Evolutionary conservation across 1,140 invertebrate species (phyloP), one percentile per base, ranked within the genome.

Genomic region (Pseudomyrmex flavicornis): DNA sequence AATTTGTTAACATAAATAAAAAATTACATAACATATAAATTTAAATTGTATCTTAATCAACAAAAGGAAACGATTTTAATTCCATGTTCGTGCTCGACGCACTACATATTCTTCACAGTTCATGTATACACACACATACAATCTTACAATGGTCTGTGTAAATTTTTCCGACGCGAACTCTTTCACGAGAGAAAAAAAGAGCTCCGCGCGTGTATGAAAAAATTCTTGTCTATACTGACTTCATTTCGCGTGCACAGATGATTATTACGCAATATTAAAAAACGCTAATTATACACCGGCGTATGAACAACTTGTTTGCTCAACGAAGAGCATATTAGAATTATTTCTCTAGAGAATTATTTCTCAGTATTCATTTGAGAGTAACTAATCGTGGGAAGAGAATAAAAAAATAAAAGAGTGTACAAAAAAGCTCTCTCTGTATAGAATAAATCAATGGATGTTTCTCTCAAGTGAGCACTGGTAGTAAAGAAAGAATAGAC

Each of bases 181-280:
- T 59, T 58, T 50, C 56, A 76, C 68, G 86, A 83, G 66, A 88
- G 5, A 84, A 88, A 58, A 58, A 65, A 76, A 89, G 84, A 88
- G 59, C 70, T 63, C 44, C 50, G 54, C 58, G 56, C 12, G 54
- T 44, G 56, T 84, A 69, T 20, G 61, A 88, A 66, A 89, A 73
- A 58, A 72, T 82, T 59, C 86, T 88, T 75, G 70, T 35, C 35
- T 35, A 35, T 35, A 35, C 50, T 70, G 80, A 73, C 46, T 70
- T 86, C 70, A 44, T 83, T n/a, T 59, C 54, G 22, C 22, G 0
- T 50, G 12, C 26, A 77, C 13, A 13, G 26, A 26, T 59, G 44
- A n/a, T 52, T 26, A 66, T 87, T 77, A 62, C 54, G 50, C 74
- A 68, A 87, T 52, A 54, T 63, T 70, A 17, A 52, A 84, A 84